phyloP scores from a whole-genome alignment of 2,888 invertebrate genomes.

The Tenthredo distinguenda region DNA sequence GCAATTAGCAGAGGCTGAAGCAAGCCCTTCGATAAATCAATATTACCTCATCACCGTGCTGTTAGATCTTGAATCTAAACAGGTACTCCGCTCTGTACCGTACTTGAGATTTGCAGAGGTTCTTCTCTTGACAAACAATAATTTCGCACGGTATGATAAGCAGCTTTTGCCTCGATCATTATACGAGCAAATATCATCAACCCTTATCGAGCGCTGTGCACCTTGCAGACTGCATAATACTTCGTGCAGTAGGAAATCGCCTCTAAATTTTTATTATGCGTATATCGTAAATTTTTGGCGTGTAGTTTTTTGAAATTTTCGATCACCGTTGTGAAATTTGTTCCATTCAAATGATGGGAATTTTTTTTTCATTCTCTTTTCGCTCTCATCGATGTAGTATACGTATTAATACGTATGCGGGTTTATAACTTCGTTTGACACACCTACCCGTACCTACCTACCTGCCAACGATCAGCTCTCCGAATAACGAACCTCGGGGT shows the following conservation, averaged over 20 bases:
- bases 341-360: not conserved
- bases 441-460: not conserved
- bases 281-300: not conserved
- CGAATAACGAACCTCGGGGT: not conserved
- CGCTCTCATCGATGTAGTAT: not conserved
- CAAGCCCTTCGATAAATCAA: too few relatives aligned
- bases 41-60: not conserved
- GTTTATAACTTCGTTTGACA: slow-evolving; percentile 5
- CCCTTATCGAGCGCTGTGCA: not conserved
- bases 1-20: too few relatives aligned
- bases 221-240: not conserved
- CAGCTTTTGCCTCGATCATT: not conserved
- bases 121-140: not conserved
- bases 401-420: not conserved
- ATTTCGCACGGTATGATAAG: not conserved
- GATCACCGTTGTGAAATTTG: not conserved
- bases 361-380: not conserved
- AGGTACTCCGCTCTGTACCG: not conserved
- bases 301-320: not conserved
- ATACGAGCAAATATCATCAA: not conserved
- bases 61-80: not conserved
- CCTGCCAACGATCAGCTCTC: not conserved
- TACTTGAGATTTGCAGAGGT: not conserved
- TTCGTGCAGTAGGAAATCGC: not conserved
- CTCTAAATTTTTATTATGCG: not conserved